A percentile compares a stretch with the other conserved stretches of the same genome.
Conservation (phyloP, 2,113 vertebrate species). For the Hassar affinis region DNA sequence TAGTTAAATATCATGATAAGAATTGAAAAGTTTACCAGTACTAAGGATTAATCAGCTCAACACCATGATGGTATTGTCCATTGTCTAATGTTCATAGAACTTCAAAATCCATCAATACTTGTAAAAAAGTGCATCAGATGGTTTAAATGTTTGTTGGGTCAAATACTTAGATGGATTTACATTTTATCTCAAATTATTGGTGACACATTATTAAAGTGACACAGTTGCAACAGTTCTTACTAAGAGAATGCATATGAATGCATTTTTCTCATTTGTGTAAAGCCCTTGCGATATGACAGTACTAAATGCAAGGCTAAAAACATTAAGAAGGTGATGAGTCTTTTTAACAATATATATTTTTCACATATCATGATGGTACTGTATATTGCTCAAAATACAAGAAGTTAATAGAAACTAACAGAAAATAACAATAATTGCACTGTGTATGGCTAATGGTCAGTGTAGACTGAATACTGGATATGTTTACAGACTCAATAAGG, state of each 20-base stretch:
- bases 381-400: background rate
- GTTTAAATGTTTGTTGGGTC: background rate
- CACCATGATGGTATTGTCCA: background rate
- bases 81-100: background rate
- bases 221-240: background rate
- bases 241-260: background rate
- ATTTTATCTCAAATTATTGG: background rate
- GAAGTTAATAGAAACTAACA: conserved; percentile 17
- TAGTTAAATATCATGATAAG: background rate
- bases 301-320: background rate
- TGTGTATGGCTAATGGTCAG: conserved; percentile 28
- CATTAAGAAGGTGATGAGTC: background rate
- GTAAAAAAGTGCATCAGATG: background rate
- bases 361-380: background rate
- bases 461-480: conserved; percentile 19
- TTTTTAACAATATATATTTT: background rate
- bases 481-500: conserved; percentile 11
- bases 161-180: background rate
- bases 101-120: background rate
- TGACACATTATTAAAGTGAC: background rate
- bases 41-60: background rate
- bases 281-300: background rate
- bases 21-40: background rate
- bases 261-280: background rate
- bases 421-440: background rate